Percentiles rank a stretch among this genome's conserved stretches.
Evolutionary conservation across 2,888 invertebrate species (phyloP).

Genomic region (Fissipunctia ypsillon): DNA sequence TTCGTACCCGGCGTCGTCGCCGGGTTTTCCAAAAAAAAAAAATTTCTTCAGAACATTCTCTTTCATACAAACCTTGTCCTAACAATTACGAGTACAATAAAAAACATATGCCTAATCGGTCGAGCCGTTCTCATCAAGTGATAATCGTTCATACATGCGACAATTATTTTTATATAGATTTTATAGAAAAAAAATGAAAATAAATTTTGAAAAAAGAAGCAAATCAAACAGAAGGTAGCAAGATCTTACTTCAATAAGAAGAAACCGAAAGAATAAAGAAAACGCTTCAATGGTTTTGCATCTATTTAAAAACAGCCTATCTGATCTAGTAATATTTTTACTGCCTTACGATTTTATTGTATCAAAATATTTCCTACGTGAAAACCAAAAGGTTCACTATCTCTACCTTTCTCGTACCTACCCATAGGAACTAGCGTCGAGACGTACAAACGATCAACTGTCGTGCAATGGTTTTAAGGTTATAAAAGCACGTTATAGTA

Average conservation of each 20-base stretch:
- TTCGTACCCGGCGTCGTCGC: no score
- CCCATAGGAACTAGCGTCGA: slow-evolving; percentile 11
- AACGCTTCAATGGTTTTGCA: neutral
- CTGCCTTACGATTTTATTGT: neutral
- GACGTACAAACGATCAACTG: slow-evolving; percentile 35
- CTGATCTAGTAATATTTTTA: neutral
- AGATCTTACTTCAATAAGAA: neutral
- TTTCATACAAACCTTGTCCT: no score
- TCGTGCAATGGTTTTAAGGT: slow-evolving; percentile 43
- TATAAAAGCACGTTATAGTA: slow-evolving; percentile 29
- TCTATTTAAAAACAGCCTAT: no score
- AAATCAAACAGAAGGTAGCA: neutral
- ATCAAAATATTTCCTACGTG: no score
- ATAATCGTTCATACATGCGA: no score
- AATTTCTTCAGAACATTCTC: no score
- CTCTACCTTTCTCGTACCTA: slow-evolving; percentile 22
- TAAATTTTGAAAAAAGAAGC: neutral
- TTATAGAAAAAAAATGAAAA: neutral
- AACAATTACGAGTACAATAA: no score
- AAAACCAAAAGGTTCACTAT: slow-evolving; percentile 27
- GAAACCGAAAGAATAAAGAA: neutral
- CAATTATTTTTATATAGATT: no score
- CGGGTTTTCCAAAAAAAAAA: no score
- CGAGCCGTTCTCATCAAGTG: no score
- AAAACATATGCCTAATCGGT: neutral